A percentile compares a stretch with the other conserved stretches of the same genome.
phyloP scores from a whole-genome alignment of 2,888 invertebrate genomes.

The Apomyelois bistriatella region DNA sequence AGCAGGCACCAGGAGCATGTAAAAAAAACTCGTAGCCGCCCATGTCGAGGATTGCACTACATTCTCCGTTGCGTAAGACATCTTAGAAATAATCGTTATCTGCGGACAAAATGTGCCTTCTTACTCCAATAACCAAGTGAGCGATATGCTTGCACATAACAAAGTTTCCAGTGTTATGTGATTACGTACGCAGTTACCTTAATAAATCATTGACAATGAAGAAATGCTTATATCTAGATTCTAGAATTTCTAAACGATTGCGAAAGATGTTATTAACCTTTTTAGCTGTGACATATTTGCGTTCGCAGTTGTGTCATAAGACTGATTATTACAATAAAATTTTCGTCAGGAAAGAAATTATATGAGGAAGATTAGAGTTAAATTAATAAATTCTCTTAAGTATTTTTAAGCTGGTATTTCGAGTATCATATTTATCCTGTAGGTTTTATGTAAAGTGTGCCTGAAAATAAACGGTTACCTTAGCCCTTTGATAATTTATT shows the following conservation, averaged over 20 bases:
- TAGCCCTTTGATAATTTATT: no score
- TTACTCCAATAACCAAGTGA: background rate
- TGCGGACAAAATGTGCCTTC: slow-evolving; percentile 18
- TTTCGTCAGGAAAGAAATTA: no score
- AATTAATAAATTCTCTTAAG: no score
- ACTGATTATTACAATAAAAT: no score
- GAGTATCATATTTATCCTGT: no score
- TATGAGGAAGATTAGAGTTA: no score
- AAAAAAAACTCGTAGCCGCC: slow-evolving; percentile 84
- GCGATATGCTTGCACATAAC: background rate
- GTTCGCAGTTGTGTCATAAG: background rate
- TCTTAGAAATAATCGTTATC: slow-evolving; percentile 30
- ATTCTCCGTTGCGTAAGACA: slow-evolving; percentile 67
- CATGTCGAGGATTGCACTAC: slow-evolving; percentile 67
- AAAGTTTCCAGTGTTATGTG: no score
- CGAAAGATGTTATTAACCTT: slow-evolving; percentile 5
- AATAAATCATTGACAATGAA: background rate
- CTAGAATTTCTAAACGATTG: slow-evolving; percentile 4
- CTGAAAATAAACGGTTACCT: no score
- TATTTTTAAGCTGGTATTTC: no score
- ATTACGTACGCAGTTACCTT: background rate
- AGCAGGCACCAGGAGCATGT: slow-evolving; percentile 86
- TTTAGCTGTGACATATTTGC: background rate
- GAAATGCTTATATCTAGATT: slow-evolving; percentile 10
- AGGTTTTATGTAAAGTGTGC: no score